Percentiles rank a stretch among this genome's conserved stretches.
phyloP scores from a whole-genome alignment of 2,797 vertebrate species.

The Octomys mimax region DNA sequence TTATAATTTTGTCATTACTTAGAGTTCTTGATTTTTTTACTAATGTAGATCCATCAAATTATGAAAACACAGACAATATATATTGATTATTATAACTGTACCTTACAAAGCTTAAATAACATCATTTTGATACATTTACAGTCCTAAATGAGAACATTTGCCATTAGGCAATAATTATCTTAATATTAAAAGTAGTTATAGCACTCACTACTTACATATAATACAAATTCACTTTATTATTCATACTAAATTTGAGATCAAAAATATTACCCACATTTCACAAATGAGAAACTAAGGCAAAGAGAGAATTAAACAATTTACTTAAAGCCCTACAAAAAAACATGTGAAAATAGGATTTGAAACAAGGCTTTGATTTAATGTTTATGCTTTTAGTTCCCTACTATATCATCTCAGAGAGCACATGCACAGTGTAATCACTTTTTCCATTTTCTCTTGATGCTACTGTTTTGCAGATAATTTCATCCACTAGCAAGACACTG shows the following conservation, averaged over 20 bases:
- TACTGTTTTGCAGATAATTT: neutral
- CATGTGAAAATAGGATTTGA: neutral
- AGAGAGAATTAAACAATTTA: neutral
- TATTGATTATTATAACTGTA: neutral
- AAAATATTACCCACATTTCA: neutral
- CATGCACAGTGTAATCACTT: neutral
- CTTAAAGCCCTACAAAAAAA: neutral
- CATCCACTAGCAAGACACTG: neutral
- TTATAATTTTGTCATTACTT: constrained; percentile 20
- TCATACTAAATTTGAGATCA: neutral
- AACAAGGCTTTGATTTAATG: neutral
- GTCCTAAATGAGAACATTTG: constrained; percentile 41
- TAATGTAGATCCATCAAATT: neutral
- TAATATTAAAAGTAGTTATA: neutral
- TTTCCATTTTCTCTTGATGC: neutral
- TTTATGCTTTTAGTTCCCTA: neutral
- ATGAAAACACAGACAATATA: neutral
- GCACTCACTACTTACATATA: neutral
- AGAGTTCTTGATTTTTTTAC: constrained; percentile 32
- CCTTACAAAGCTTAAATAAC: neutral
- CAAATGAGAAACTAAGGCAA: neutral
- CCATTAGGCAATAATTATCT: neutral
- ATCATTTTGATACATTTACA: neutral
- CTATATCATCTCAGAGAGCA: neutral
- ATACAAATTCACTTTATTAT: neutral